Evolutionary conservation across 2,888 invertebrate genomes (phyloP).

Genomic region (Malthinus seriepunctatus): DNA sequence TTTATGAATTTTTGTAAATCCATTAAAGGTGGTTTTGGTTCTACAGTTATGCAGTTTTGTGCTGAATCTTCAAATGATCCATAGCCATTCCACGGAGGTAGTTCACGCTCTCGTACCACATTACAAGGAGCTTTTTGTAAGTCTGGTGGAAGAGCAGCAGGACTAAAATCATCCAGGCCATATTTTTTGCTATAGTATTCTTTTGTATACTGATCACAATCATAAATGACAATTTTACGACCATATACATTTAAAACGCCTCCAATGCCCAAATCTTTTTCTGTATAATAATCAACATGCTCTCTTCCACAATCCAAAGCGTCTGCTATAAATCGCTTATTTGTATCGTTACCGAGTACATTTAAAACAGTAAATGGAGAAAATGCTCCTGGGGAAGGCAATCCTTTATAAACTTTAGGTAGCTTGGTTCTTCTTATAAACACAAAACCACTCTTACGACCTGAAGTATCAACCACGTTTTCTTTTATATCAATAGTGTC

Average conservation of each 20-base stretch:
- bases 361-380: constrained; percentile 62
- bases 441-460: constrained; percentile 70
- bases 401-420: constrained; percentile 66
- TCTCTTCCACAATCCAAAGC: constrained; percentile 59
- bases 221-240: constrained; percentile 75
- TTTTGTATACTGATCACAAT: constrained; percentile 85
- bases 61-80: constrained; percentile 90
- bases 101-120: constrained; percentile 53
- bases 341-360: constrained; percentile 61
- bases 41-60: constrained; percentile 80
- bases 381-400: constrained; percentile 57
- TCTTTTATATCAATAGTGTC: constrained; percentile 90
- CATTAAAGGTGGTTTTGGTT: constrained; percentile 74
- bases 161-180: constrained; percentile 66
- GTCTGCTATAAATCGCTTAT: constrained; percentile 62
- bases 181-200: constrained; percentile 71
- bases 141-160: constrained; percentile 57
- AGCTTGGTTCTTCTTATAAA: constrained; percentile 77
- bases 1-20: constrained; percentile 82
- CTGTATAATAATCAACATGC: constrained; percentile 61
- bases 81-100: constrained; percentile 91
- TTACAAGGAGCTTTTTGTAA: constrained; percentile 42
- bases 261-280: constrained; percentile 82
- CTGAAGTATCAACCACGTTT: constrained; percentile 67
- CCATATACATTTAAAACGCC: constrained; percentile 81